A percentile compares a stretch with the other conserved stretches of the same genome.
These are phyloP conservation scores for Corythucha ciliata DNA, from an alignment of 2,888 invertebrate genomes.

Conservation along the genomic window DNA sequence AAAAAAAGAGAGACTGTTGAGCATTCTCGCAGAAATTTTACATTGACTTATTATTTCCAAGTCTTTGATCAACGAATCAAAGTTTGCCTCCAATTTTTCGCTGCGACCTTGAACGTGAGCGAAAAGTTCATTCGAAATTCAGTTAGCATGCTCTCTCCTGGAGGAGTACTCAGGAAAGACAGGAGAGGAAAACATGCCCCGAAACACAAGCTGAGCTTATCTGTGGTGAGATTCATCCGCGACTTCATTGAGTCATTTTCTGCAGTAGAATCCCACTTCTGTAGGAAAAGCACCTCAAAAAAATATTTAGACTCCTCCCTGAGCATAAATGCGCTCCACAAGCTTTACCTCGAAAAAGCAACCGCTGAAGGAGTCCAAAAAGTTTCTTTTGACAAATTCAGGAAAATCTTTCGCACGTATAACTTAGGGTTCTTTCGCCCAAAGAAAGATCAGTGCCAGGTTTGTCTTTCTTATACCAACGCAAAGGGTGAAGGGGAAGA, in stretches of 20 bases:
- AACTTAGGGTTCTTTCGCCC: constrained; percentile 2
- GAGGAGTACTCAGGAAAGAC: constrained; percentile 1
- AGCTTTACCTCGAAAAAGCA: neutral
- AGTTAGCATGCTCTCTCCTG: neutral
- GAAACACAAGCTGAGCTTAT: constrained; percentile 9
- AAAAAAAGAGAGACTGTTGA: constrained; percentile 7
- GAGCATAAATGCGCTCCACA: constrained; percentile 1
- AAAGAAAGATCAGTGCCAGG: constrained; percentile 3
- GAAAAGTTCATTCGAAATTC: constrained; percentile 5
- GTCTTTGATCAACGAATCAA: too few relatives aligned
- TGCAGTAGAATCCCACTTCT: constrained; percentile 12
- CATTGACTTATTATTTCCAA: neutral
- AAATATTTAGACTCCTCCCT: constrained; percentile 11
- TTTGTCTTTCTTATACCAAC: constrained; percentile 1
- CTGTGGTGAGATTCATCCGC: constrained; percentile 8
- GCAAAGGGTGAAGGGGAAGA: neutral
- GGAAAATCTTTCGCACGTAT: constrained; percentile 1
- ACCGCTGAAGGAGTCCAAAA: neutral
- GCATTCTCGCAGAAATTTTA: constrained; percentile 7
- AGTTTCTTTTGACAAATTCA: constrained; percentile 2
- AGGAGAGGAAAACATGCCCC: constrained; percentile 11
- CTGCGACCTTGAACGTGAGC: constrained; percentile 1
- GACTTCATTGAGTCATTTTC: constrained; percentile 15
- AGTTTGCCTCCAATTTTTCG: neutral
- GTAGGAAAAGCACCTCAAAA: constrained; percentile 8